Conservation (phyloP, 2,797 vertebrate species). For the Australoheros facetus region DNA sequence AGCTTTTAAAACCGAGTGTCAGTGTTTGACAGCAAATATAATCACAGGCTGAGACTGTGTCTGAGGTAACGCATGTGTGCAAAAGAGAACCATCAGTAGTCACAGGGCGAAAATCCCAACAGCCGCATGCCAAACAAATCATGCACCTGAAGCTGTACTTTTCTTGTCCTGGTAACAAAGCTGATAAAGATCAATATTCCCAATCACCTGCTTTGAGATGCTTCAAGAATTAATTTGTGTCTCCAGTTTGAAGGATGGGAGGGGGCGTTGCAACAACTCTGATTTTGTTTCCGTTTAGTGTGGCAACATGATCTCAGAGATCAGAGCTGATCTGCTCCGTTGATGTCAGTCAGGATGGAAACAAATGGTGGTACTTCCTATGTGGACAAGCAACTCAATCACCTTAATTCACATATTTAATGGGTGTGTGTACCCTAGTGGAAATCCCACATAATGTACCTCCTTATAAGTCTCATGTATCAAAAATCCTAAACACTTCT, state of each 20-base stretch:
- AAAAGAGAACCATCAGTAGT: neutral
- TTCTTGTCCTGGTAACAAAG: conserved; percentile 11
- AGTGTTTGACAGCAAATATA: neutral
- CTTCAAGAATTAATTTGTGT: conserved; percentile 39
- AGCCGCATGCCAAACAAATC: conserved; percentile 7
- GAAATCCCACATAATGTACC: neutral
- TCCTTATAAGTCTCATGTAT: neutral
- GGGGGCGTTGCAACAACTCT: conserved; percentile 1
- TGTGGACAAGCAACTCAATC: conserved; percentile 26
- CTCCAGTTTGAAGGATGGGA: conserved; percentile 33
- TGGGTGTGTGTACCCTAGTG: neutral
- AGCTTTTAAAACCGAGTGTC: neutral
- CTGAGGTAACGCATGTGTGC: neutral
- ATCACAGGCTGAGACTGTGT: neutral
- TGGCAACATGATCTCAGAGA: conserved; percentile 39
- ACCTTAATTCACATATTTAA: neutral
- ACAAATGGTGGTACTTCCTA: conserved; percentile 36
- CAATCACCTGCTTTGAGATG: neutral
- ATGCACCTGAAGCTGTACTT: neutral
- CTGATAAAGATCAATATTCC: conserved; percentile 35
- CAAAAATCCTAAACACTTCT: neutral
- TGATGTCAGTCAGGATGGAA: conserved; percentile 27
- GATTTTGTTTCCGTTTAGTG: conserved; percentile 42
- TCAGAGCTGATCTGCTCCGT: conserved; percentile 64
- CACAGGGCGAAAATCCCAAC: neutral